Percentiles rank a stretch among this genome's conserved stretches.
phyloP scores from a whole-genome alignment of 2,888 invertebrate genomes.

The Drosophila melanosoma region DNA sequence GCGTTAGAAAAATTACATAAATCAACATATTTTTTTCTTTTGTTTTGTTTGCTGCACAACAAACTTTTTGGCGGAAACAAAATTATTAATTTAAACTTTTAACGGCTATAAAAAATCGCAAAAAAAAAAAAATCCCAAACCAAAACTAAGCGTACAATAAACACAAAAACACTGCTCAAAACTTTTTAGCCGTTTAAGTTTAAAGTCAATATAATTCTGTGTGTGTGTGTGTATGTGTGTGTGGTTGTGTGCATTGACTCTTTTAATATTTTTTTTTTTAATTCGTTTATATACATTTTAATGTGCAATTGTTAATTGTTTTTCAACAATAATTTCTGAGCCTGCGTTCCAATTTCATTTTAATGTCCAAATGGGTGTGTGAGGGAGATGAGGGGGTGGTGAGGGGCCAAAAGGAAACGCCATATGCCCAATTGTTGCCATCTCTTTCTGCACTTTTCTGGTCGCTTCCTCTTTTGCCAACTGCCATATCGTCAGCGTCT shows the following conservation, averaged over 20 bases:
- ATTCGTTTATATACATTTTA: slow-evolving; percentile 39
- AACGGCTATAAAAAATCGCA: slow-evolving; percentile 48
- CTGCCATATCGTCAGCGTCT: slow-evolving; percentile 46
- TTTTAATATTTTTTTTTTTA: slow-evolving; percentile 11
- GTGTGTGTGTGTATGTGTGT: slow-evolving; percentile 1
- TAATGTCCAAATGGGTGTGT: slow-evolving; percentile 25
- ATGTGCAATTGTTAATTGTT: slow-evolving; percentile 74
- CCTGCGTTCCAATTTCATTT: slow-evolving; percentile 47
- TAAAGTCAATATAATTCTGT: slow-evolving; percentile 2
- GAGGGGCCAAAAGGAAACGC: slow-evolving; percentile 51
- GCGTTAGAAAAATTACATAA: slow-evolving; percentile 54
- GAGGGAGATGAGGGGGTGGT: too few species aligned
- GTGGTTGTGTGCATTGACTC: slow-evolving; percentile 37
- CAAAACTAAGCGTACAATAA: not conserved
- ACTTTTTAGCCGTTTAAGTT: slow-evolving; percentile 28
- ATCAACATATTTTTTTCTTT: slow-evolving; percentile 65
- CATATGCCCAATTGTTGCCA: slow-evolving; percentile 43
- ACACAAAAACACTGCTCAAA: slow-evolving; percentile 3
- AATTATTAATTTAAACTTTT: slow-evolving; percentile 77
- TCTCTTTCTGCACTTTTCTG: slow-evolving; percentile 5
- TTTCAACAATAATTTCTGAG: slow-evolving; percentile 65
- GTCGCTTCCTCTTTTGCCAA: slow-evolving; percentile 8
- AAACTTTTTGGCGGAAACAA: slow-evolving; percentile 75
- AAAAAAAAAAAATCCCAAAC: slow-evolving; percentile 6
- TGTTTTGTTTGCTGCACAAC: slow-evolving; percentile 8